Conservation (phyloP, 2,113 vertebrate species). For the Hymenochirus boettgeri region DNA sequence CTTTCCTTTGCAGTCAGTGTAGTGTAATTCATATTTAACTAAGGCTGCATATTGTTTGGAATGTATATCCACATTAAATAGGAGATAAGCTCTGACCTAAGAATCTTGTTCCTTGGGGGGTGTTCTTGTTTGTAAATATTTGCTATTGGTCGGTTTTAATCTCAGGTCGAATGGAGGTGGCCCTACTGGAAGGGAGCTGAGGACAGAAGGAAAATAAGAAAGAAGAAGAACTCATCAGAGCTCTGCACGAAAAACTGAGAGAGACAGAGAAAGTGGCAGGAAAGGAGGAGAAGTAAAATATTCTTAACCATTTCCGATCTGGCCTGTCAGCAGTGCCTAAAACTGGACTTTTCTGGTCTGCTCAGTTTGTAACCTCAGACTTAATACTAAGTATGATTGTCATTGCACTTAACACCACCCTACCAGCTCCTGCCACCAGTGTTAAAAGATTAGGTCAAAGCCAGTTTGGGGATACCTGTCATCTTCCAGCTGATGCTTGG, state of each 20-base stretch:
- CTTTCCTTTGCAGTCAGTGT: too few relatives aligned
- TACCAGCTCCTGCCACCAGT: too few relatives aligned
- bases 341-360: neutral
- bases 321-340: neutral
- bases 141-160: neutral
- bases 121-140: neutral
- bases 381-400: too few relatives aligned
- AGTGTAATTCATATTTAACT: too few relatives aligned
- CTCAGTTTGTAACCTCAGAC: too few relatives aligned
- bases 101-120: neutral
- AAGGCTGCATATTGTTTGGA: too few relatives aligned
- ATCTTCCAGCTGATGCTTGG: too few relatives aligned
- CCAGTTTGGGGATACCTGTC: too few relatives aligned
- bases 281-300: constrained; percentile 45
- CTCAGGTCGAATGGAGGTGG: constrained; percentile 81
- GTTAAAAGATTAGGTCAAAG: too few relatives aligned
- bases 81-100: too few relatives aligned
- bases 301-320: neutral
- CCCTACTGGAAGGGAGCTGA: constrained; percentile 70
- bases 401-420: too few relatives aligned
- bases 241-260: constrained; percentile 54
- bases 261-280: constrained; percentile 38
- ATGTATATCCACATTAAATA: too few relatives aligned
- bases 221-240: constrained; percentile 61
- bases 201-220: constrained; percentile 60